Evolutionary conservation across 2,888 invertebrate species (phyloP).

Genomic region (Caenorhabditis macrosperma): DNA sequence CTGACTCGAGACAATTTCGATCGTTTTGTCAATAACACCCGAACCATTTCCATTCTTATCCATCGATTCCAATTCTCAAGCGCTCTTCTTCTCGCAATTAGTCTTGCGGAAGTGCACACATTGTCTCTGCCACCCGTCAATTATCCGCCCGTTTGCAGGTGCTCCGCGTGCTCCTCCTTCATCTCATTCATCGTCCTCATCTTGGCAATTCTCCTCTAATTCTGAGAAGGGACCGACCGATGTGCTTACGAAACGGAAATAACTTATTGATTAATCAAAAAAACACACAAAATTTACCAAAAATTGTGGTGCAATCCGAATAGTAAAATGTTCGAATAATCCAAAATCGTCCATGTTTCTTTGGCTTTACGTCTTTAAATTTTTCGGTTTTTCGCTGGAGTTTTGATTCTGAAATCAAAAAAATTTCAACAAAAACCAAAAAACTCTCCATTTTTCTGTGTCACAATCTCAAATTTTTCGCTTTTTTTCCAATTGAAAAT

Average conservation of each 20-base stretch:
- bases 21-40: no score
- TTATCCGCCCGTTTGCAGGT: slow-evolving; percentile 32
- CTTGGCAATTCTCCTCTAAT: slow-evolving; percentile 12
- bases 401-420: no score
- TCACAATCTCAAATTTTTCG: neutral
- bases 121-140: neutral
- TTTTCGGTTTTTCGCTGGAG: no score
- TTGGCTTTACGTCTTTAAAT: no score
- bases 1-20: no score
- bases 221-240: slow-evolving; percentile 13
- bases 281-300: neutral
- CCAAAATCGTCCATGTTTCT: no score
- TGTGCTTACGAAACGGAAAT: neutral
- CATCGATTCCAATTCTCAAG: neutral
- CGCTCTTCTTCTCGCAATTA: neutral
- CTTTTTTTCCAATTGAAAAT: neutral
- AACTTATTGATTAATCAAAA: neutral
- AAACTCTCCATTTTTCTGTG: no score
- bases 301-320: no score
- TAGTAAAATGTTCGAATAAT: no score
- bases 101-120: no score
- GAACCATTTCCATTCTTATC: slow-evolving; percentile 3
- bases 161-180: slow-evolving; percentile 48
- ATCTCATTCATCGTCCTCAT: slow-evolving; percentile 19
- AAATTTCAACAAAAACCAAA: no score